Percentiles rank a stretch among this genome's conserved stretches.
Evolutionary conservation across 2,797 vertebrate species (phyloP).

Genomic region (Tympanoctomys barrerae): DNA sequence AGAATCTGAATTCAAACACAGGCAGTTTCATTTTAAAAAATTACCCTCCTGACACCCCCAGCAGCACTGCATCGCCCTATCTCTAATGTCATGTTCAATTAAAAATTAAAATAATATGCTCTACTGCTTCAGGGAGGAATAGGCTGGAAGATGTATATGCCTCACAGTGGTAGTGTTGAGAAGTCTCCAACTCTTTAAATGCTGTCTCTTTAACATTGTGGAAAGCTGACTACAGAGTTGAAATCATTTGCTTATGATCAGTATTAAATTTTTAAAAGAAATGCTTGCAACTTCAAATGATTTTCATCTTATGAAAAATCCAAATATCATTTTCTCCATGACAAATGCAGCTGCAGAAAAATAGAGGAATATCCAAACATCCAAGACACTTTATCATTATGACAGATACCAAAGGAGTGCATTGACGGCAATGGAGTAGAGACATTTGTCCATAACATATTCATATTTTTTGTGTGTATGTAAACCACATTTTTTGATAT

Average conservation of each 20-base stretch:
- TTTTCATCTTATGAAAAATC: slow-evolving; percentile 28
- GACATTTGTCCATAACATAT: neutral
- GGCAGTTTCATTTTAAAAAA: neutral
- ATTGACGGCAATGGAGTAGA: neutral
- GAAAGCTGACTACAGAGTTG: slow-evolving; percentile 62
- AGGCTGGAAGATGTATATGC: neutral
- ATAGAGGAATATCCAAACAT: neutral
- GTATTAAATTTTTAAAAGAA: neutral
- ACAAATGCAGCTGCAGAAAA: slow-evolving; percentile 46
- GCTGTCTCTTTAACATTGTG: neutral
- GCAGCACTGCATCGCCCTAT: neutral
- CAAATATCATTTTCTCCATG: slow-evolving; percentile 15
- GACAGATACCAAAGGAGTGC: neutral
- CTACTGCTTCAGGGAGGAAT: slow-evolving; percentile 6
- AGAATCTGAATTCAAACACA: slow-evolving; percentile 12
- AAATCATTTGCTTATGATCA: slow-evolving; percentile 44
- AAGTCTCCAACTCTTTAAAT: neutral
- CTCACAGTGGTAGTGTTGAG: neutral
- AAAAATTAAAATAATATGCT: slow-evolving; percentile 5
- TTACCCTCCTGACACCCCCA: neutral
- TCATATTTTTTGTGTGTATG: neutral
- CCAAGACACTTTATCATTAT: neutral
- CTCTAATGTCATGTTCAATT: slow-evolving; percentile 45
- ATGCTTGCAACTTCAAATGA: slow-evolving; percentile 66
- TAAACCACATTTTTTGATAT: neutral